A percentile compares a stretch with the other conserved stretches of the same genome.
These are phyloP conservation scores for Globodera ellingtonae DNA, from an alignment of 1,140 invertebrate genomes.

Conservation along the genomic window DNA sequence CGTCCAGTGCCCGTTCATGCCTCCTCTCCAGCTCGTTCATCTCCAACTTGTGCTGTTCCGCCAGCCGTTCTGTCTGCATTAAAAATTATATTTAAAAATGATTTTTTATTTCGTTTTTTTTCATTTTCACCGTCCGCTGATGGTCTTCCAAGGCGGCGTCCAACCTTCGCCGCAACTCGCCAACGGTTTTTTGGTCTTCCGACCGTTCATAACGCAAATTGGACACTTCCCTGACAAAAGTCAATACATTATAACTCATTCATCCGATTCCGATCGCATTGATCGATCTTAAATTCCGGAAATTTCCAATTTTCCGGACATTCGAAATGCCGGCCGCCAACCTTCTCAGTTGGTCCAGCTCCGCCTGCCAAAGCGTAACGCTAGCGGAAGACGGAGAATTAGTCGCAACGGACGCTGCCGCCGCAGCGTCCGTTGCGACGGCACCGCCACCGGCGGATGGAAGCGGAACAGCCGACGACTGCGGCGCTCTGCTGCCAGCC, in stretches of 20 bases:
- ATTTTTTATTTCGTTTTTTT: neutral
- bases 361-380: conserved; percentile 14
- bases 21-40: conserved; percentile 32
- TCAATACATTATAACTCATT: neutral
- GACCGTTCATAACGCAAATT: conserved; percentile 35
- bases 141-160: conserved; percentile 26
- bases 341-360: conserved; percentile 38
- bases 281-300: too few relatives aligned
- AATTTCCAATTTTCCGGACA: too few relatives aligned
- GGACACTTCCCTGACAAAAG: conserved; percentile 30
- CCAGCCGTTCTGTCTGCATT: neutral
- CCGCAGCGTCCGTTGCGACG: neutral
- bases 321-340: neutral
- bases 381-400: neutral
- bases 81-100: neutral
- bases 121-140: conserved; percentile 22
- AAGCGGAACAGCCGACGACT: neutral
- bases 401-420: neutral
- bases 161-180: conserved; percentile 25
- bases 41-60: conserved; percentile 19
- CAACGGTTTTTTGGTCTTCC: conserved; percentile 43
- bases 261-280: too few relatives aligned
- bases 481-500: neutral
- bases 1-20: conserved; percentile 36
- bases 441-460: neutral